These are phyloP conservation scores for Oryzias sinensis DNA, from an alignment of 2,797 vertebrate genomes.

Conservation along the genomic window DNA sequence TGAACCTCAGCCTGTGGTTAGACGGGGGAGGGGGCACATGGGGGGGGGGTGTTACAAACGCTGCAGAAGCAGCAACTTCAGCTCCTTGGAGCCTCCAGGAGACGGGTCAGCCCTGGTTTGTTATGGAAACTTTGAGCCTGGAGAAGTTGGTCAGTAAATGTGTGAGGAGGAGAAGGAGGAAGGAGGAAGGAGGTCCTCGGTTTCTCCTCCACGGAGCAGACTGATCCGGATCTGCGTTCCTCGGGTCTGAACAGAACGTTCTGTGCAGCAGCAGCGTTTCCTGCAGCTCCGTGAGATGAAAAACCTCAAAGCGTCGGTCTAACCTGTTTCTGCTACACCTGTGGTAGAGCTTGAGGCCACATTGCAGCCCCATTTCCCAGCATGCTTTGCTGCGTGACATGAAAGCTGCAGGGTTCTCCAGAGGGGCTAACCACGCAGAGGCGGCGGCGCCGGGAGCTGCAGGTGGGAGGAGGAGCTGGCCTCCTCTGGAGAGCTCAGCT, in stretches of 20 bases:
- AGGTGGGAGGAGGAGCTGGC: not conserved
- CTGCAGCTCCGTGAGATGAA: too few relatives aligned
- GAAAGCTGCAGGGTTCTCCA: not conserved
- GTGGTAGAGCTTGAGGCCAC: not conserved
- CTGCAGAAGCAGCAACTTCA: not conserved
- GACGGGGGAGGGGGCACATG: conserved; percentile 11
- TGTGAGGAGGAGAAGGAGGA: too few relatives aligned
- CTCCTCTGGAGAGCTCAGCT: too few relatives aligned
- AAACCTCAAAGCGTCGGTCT: too few relatives aligned
- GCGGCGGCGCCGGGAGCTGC: conserved; percentile 5
- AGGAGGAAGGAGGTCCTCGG: too few relatives aligned
- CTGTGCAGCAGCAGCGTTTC: too few relatives aligned
- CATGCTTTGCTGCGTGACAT: conserved; percentile 7
- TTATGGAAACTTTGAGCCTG: too few relatives aligned
- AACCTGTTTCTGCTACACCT: conserved; percentile 7
- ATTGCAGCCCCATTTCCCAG: conserved; percentile 15
- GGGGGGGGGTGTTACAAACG: conserved; percentile 13
- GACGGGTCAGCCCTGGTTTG: too few relatives aligned
- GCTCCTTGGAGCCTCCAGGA: not conserved
- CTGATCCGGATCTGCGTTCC: too few relatives aligned
- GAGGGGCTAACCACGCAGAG: conserved; percentile 8
- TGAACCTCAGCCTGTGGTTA: conserved; percentile 55
- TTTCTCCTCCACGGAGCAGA: too few relatives aligned
- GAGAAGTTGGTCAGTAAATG: too few relatives aligned
- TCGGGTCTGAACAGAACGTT: too few relatives aligned